A percentile compares a stretch with the other conserved stretches of the same genome.
These are phyloP conservation scores for Oppia nitens DNA, from an alignment of 1,140 invertebrate species.

Conservation along the genomic window DNA sequence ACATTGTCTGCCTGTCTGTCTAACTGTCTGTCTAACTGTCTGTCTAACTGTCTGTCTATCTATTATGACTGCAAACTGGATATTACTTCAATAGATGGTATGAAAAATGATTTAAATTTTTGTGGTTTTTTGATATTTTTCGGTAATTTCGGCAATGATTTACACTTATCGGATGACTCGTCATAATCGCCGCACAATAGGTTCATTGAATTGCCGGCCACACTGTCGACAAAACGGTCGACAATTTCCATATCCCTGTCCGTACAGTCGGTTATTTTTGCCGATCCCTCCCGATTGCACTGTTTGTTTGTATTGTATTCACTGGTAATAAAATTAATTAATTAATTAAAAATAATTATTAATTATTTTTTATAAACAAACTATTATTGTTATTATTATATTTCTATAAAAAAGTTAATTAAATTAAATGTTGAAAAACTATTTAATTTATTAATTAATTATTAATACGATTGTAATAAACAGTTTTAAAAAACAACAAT, in stretches of 20 bases:
- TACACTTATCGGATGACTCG: conserved; percentile 10
- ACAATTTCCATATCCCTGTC: conserved; percentile 10
- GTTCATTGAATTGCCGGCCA: conserved; percentile 4
- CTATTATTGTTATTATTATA: no score
- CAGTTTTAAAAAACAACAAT: no score
- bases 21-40: no score
- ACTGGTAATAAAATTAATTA: neutral
- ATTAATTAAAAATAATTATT: neutral
- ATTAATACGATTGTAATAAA: no score
- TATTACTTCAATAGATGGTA: neutral
- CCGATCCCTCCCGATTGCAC: conserved; percentile 1
- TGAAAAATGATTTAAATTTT: neutral
- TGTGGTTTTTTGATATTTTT: neutral
- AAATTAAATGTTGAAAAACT: no score
- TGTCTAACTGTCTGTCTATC: no score
- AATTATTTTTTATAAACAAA: no score
- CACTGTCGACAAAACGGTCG: conserved; percentile 4
- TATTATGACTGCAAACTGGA: neutral
- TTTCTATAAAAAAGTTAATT: no score
- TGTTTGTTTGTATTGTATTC: conserved; percentile 5
- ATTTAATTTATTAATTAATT: no score
- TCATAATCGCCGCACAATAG: conserved; percentile 12
- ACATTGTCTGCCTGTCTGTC: no score
- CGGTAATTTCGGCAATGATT: neutral
- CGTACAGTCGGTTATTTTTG: neutral